These are phyloP conservation scores for Lordiphosa stackelbergi DNA, from an alignment of 1,140 invertebrate species.

Conservation along the genomic window DNA sequence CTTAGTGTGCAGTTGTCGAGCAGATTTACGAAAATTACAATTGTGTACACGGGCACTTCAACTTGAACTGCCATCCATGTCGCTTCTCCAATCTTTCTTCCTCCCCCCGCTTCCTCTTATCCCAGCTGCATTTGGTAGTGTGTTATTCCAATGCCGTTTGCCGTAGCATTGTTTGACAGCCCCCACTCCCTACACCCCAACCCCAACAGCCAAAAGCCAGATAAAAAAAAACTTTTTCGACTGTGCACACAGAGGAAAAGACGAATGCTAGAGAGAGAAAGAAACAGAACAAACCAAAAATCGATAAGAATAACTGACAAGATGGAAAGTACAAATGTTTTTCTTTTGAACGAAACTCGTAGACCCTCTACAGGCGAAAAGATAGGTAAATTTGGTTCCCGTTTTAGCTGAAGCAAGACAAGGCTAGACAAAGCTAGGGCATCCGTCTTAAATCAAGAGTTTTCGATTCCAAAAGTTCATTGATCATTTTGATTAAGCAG, in stretches of 20 bases:
- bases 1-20: conserved; percentile 26
- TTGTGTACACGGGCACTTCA: conserved; percentile 65
- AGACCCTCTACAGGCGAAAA: background rate
- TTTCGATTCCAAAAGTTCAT: too few relatives aligned
- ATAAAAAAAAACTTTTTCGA: conserved; percentile 37
- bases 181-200: conserved; percentile 22
- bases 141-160: conserved; percentile 64
- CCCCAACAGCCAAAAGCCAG: conserved; percentile 15
- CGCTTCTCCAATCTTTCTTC: conserved; percentile 16
- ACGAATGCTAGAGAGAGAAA: background rate
- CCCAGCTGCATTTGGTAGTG: conserved; percentile 58
- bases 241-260: conserved; percentile 4
- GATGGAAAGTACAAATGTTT: conserved; percentile 18
- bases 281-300: conserved; percentile 42
- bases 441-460: too few relatives aligned
- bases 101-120: conserved; percentile 12
- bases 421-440: too few relatives aligned
- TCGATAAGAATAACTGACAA: conserved; percentile 63
- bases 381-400: too few relatives aligned
- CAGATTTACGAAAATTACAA: conserved; percentile 69
- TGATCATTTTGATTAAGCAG: too few relatives aligned
- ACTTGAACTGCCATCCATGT: conserved; percentile 47
- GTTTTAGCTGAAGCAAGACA: too few relatives aligned
- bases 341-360: background rate
- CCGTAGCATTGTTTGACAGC: conserved; percentile 67